Evolutionary conservation across 2,113 vertebrate genomes (phyloP).

Genomic region (Chionis minor): DNA sequence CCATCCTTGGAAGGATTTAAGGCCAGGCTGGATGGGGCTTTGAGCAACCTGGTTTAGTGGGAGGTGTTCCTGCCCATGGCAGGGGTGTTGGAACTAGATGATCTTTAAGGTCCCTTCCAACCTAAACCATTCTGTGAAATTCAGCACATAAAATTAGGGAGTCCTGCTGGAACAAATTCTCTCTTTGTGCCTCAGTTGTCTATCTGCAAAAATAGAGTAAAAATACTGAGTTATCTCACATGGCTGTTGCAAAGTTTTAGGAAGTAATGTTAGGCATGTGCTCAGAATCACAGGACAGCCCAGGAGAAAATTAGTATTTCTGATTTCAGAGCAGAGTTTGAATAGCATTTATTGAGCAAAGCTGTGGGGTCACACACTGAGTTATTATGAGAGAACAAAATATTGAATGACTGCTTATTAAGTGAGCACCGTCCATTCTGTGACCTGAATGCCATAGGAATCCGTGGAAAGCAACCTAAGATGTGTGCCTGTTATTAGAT

Average conservation of each 20-base stretch:
- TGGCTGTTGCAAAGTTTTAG: background rate
- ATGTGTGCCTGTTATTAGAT: background rate
- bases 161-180: background rate
- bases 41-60: no score
- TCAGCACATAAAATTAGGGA: background rate
- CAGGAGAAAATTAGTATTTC: slow-evolving; percentile 10
- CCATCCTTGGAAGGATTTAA: no score
- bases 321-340: slow-evolving; percentile 9
- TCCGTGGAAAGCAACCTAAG: background rate
- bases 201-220: background rate
- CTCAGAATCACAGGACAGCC: background rate
- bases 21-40: no score
- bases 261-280: background rate
- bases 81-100: no score
- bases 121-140: background rate
- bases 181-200: background rate
- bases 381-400: slow-evolving; percentile 17
- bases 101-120: no score
- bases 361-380: background rate
- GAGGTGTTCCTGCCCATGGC: no score
- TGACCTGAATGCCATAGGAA: background rate
- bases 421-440: background rate
- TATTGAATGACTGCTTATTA: slow-evolving; percentile 25
- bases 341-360: slow-evolving; percentile 1
- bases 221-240: background rate